phyloP scores from a whole-genome alignment of 2,888 invertebrate species.

The Amblyjoppa fuscipennis region DNA sequence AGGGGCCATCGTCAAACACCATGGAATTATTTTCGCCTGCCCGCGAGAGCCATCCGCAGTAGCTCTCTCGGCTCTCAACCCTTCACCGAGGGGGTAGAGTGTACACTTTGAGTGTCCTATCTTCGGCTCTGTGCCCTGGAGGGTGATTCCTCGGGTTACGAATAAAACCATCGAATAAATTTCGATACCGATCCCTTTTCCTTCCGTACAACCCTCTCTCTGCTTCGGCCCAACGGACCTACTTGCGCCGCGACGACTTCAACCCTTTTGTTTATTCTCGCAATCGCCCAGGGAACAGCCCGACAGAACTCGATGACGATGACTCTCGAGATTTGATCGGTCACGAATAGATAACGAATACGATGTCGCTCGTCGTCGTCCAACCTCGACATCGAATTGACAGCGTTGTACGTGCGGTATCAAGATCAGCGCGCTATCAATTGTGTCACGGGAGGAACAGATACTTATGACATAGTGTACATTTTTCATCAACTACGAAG shows the following conservation, averaged over 20 bases:
- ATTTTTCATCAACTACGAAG: neutral
- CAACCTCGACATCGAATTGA: constrained; percentile 23
- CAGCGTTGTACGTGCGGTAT: constrained; percentile 10
- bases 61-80: constrained; percentile 68
- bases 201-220: constrained; percentile 44
- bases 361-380: constrained; percentile 20
- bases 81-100: constrained; percentile 66
- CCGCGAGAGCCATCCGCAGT: constrained; percentile 64
- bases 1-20: constrained; percentile 80
- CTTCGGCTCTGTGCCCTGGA: constrained; percentile 38
- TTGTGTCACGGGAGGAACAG: neutral
- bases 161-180: constrained; percentile 84
- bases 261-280: constrained; percentile 63
- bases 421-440: neutral
- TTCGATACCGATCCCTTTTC: constrained; percentile 82
- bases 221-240: constrained; percentile 23
- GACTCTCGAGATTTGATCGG: constrained; percentile 58
- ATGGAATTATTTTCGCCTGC: constrained; percentile 83
- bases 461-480: neutral
- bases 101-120: constrained; percentile 38
- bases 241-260: constrained; percentile 42
- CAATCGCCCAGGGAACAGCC: constrained; percentile 44
- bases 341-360: constrained; percentile 51
- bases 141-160: constrained; percentile 58
- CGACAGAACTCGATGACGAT: constrained; percentile 38